Conservation (phyloP, 2,797 vertebrate genomes). For the Diglossa cyanea region DNA sequence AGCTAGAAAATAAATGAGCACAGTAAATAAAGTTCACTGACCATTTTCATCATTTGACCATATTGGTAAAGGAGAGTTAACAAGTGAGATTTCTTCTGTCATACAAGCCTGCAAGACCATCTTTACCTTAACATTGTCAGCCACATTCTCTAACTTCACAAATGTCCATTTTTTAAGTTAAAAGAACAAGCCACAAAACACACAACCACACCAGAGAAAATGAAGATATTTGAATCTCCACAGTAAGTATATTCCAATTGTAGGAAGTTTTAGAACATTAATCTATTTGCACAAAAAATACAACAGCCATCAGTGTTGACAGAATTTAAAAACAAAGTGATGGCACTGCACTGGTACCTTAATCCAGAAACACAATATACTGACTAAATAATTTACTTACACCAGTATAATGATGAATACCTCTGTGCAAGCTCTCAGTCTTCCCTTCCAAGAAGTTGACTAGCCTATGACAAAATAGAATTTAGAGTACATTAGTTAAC, state of each 20-base stretch:
- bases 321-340: neutral
- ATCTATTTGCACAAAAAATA: neutral
- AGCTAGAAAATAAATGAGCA: slow-evolving; percentile 70
- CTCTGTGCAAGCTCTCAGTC: slow-evolving; percentile 86
- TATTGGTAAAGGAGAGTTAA: neutral
- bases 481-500: neutral
- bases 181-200: neutral
- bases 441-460: slow-evolving; percentile 90
- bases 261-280: neutral
- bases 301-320: rapidly evolving
- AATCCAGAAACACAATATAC: neutral
- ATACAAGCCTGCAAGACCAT: neutral
- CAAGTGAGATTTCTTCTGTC: neutral
- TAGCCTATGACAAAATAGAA: slow-evolving; percentile 70
- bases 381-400: slow-evolving; percentile 73
- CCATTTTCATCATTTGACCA: neutral
- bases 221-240: neutral
- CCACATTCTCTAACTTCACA: neutral
- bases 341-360: neutral
- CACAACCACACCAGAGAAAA: neutral
- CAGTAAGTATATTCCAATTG: neutral
- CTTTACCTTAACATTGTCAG: neutral
- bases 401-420: slow-evolving; percentile 91
- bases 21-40: neutral
- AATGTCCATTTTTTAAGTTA: rapidly evolving